Base-by-base conservation (phyloP, 2,113 vertebrate species). In the Passer domesticus region DNA sequence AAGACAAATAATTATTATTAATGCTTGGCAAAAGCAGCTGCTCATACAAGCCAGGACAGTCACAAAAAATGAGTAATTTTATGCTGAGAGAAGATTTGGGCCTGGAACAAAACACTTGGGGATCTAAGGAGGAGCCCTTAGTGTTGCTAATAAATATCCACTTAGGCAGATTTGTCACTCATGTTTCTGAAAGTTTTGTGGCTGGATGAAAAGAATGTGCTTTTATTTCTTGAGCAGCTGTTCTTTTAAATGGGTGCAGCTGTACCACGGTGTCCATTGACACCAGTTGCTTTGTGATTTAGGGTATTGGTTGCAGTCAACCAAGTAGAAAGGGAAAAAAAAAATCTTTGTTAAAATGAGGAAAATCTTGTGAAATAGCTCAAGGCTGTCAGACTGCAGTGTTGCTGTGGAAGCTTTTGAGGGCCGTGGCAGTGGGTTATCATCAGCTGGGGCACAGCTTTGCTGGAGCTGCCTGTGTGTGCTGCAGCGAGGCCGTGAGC, bases 201-300 rank as follows among this genome's bases (percentile, higher is more conserved):
- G 92, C 94, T 93, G 50, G 80, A 83, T 95, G 68, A 88, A 73
- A 96, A 96, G 81, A 97, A 93, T 77, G 88, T 93, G 90, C 92
- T 95, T 96, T 93, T 91, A 91, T 96, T 96, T 96, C 94, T 90
- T 87, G 74, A 96, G 88, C 96, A 97, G 95, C 97, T 97, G 97
- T 87, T 97, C 83, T 95, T 94, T 87, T 94, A 95, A 97, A 94
- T 75, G 96, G 78, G 44, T 94, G 95, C 98, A 98, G 97, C 97
- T 97, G 97, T 94, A 91, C 63, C 86, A 56, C 90, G 87, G 79
- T 82, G 87, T 97, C 95, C 94, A 79, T 81, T 97, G 97, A 89
- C 97, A 97, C 85, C 96, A 92, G 49, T 75, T 94, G 85, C 96
- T 96, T 94, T 28, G 27, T 96, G 92, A 94, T 97, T 95, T 88